A percentile compares a stretch with the other conserved stretches of the same genome.
Evolutionary conservation across 2,888 invertebrate genomes (phyloP).

Genomic region (Hymenopus coronatus): DNA sequence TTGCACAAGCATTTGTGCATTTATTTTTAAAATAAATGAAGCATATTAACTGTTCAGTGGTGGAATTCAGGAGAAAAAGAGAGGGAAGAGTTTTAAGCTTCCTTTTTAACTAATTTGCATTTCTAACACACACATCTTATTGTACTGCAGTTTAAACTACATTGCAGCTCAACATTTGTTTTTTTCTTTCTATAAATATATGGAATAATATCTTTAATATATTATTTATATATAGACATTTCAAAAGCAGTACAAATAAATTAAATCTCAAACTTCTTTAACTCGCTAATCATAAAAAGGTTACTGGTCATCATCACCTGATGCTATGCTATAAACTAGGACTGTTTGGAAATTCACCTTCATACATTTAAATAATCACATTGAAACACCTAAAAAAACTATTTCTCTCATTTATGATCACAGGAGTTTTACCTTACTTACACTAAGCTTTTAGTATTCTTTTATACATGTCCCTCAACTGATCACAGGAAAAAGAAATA

Average conservation of each 20-base stretch:
- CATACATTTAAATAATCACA: not conserved
- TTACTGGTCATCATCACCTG: not conserved
- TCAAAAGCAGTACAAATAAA: slow-evolving; percentile 6
- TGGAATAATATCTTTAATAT: not conserved
- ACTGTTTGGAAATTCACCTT: not conserved
- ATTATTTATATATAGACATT: not conserved
- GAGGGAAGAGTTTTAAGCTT: not conserved
- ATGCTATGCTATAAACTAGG: not conserved
- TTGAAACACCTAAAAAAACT: not conserved
- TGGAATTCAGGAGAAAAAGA: not conserved
- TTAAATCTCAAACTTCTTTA: slow-evolving; percentile 5
- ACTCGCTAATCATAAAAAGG: not conserved
- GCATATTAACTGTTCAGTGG: not conserved
- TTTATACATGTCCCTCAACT: not conserved
- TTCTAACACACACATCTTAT: not conserved
- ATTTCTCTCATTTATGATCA: not conserved
- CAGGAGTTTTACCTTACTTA: not conserved
- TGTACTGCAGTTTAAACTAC: not conserved
- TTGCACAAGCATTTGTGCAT: not conserved
- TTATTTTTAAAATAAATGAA: not conserved
- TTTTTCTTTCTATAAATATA: not conserved
- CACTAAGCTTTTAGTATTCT: not conserved
- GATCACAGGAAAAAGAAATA: not conserved
- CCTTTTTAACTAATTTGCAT: not conserved
- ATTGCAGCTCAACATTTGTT: not conserved